Base-by-base conservation (phyloP, 2,797 vertebrate species). In the Philypnodon macrostomus region DNA sequence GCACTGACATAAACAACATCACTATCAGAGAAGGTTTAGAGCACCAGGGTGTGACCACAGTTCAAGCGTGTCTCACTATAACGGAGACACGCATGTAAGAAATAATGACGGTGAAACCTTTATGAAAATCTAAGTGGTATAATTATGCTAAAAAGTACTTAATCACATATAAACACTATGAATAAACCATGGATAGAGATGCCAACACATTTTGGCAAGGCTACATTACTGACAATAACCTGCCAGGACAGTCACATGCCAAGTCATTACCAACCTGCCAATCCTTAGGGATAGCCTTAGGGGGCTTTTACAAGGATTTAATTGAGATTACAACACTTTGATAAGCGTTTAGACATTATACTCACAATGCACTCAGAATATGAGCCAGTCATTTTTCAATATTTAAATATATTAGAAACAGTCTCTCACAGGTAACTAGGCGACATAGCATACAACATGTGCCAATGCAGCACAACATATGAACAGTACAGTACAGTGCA, bases 321-420 rank as follows among this genome's bases (percentile, higher is more conserved):
- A 61, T 47, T 57, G 57, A 52, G 60, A 82, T 66, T 68, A 72
- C 0, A 5, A 35, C 30, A 15, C 0, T 17, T 64, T 71, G 77
- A 81, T 83, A 62, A 75, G 60, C 54, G 35, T 29, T 36, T 7
- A 71, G 60, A 32, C 39, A 19, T 41, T 47, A 49, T 73, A 51
- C 77, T 70, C 73, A 53, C 48, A 36, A 7, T 53, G 77, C 66
- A 47, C 36, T 60, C 21, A 23, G n/a, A 23, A 6, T 23, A 23
- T 23, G 3, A 23, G 21, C 21, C 3, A 23, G 21, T n/a, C 21
- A 6, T 23, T 3, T 23, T 23, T 3, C 3, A 23, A 23, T 23
- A 23, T 10, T 4, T 10, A 29, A 10, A 29, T 27, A 27, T 27
- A 27, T 27, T 27, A 6, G 5, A 27, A 27, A 27, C 26, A 27